Evolutionary conservation across 2,797 vertebrate species (phyloP).

Genomic region (Lagorchestes hirsutus): DNA sequence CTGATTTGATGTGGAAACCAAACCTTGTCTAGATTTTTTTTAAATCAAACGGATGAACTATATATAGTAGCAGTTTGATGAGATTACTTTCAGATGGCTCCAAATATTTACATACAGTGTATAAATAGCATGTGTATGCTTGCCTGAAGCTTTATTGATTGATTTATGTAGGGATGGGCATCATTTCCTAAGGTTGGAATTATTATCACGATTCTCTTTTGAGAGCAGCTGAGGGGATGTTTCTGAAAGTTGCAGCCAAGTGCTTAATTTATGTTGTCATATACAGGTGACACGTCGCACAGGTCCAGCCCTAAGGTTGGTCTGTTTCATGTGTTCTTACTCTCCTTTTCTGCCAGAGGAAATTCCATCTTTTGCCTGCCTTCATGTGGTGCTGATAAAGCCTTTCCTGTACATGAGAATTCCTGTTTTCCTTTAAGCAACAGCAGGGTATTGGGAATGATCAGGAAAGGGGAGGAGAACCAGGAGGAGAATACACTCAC

Average conservation of each 20-base stretch:
- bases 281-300: conserved; percentile 90
- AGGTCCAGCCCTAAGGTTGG: conserved; percentile 84
- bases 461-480: conserved; percentile 91
- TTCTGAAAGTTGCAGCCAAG: conserved; percentile 2
- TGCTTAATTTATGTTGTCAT: conserved; percentile 81
- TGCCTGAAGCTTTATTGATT: conserved; percentile 55
- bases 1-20: conserved; percentile 36
- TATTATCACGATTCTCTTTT: background rate
- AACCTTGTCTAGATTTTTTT: conserved; percentile 7
- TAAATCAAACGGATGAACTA: conserved; percentile 38
- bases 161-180: conserved; percentile 14
- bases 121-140: background rate
- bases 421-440: conserved; percentile 95
- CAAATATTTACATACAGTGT: conserved; percentile 38
- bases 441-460: conserved; percentile 91
- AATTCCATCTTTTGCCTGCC: conserved; percentile 97
- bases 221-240: conserved; percentile 2
- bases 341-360: conserved; percentile 93
- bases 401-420: conserved; percentile 99
- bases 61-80: background rate
- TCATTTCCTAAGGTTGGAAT: conserved; percentile 1
- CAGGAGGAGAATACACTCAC: conserved; percentile 79
- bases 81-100: conserved; percentile 46
- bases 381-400: conserved; percentile 99
- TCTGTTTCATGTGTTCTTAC: conserved; percentile 88